Evolutionary conservation across 2,888 invertebrate genomes (phyloP), one percentile per base, ranked within the genome.

Genomic region (Podotricha telesiphe): DNA sequence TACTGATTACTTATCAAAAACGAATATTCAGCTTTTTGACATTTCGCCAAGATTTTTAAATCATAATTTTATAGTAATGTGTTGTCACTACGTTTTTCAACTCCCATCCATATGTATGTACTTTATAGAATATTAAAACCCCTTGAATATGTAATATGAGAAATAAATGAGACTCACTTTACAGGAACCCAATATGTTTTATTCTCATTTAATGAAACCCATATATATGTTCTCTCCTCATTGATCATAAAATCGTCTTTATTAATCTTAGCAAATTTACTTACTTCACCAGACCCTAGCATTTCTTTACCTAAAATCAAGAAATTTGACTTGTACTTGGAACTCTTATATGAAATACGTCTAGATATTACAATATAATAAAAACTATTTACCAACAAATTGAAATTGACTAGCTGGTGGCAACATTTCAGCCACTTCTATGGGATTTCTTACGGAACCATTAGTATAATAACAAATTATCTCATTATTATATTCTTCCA

Each of bases 131-230:
- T n/a, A 28, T 28, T 37, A 37, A 7, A 10, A 37, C 10, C 1
- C 8, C 37, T 37, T 37, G 8, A 37, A 8, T 8, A 37, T 37
- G 1, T 19, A 48, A 22, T 11, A 22, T 42, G 11, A 42, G 10
- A 42, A 42, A 11, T n/a, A 17, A 15, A 42, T 53, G 11, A 10
- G 47, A 66, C 61, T 47, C 79, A 89, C 89, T 83, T 86, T n/a
- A 85, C 75, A 20, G 89, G 89, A 22, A 79, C 66, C 86, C 85
- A 89, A 0, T 65, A 68, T 6, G 69, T 20, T 2, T 66, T 68
- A 0, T 67, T 65, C 1, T 73, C 42, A n/a, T 80, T 75, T 59
- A 80, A 82, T 20, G 45, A 53, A 2, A 84, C 88, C 86, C 86
- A 88, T n/a, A 88, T n/a, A 17, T 79, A 80, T 20, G 73, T 42